phyloP scores from a whole-genome alignment of 2,888 invertebrate species.

The Oeneis ivallda region DNA sequence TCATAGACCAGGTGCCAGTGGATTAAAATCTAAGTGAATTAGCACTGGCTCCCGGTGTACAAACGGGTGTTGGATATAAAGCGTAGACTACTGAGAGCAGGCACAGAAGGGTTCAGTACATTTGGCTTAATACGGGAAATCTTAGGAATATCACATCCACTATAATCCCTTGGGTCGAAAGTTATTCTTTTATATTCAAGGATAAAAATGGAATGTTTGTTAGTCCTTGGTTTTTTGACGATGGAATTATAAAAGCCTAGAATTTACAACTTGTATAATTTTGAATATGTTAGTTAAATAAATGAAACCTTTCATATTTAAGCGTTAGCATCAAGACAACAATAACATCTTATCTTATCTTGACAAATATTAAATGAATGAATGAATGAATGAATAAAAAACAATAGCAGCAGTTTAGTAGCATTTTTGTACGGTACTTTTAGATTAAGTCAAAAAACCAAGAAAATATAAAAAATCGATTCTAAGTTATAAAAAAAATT shows the following conservation, averaged over 20 bases:
- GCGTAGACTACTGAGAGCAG: slow-evolving; percentile 71
- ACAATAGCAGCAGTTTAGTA: no score
- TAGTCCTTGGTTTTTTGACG: slow-evolving; percentile 17
- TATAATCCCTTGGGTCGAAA: slow-evolving; percentile 61
- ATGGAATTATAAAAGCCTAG: background rate
- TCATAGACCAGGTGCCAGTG: slow-evolving; percentile 31
- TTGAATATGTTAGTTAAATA: background rate
- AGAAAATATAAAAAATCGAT: slow-evolving; percentile 27
- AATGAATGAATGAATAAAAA: no score
- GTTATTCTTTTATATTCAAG: slow-evolving; percentile 17
- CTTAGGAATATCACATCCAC: slow-evolving; percentile 76
- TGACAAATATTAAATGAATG: no score
- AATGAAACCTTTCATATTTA: background rate
- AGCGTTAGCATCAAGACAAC: no score
- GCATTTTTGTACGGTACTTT: no score
- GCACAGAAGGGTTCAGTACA: slow-evolving; percentile 81
- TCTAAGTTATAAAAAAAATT: slow-evolving; percentile 1
- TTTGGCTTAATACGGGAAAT: slow-evolving; percentile 77
- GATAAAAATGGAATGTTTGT: slow-evolving; percentile 62
- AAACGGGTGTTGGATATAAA: slow-evolving; percentile 41
- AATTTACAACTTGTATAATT: background rate
- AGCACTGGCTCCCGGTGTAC: slow-evolving; percentile 22
- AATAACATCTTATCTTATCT: no score
- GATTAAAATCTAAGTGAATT: slow-evolving; percentile 16
- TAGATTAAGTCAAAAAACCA: slow-evolving; percentile 16